A percentile compares a stretch with the other conserved stretches of the same genome.
Conservation (phyloP, 1,140 invertebrate species). For the Forficula auricularia region DNA sequence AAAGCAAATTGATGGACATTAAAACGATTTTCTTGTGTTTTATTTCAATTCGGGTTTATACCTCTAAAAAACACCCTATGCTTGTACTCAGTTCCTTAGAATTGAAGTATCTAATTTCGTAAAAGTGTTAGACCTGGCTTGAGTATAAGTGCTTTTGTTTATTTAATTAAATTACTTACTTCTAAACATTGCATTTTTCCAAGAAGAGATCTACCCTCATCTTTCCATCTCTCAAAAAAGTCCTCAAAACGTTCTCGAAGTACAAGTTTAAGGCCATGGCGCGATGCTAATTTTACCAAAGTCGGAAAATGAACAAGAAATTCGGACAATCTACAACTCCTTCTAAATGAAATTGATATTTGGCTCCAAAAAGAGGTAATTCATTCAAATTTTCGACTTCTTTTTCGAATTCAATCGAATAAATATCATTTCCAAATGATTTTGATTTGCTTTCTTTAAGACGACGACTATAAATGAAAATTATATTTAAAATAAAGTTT, state of each 20-base stretch:
- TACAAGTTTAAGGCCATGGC: constrained; percentile 63
- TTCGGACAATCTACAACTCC: constrained; percentile 94
- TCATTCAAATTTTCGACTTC: constrained; percentile 37
- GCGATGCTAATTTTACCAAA: constrained; percentile 63
- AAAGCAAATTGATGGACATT: no score
- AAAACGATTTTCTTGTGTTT: no score
- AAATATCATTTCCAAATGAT: constrained; percentile 76
- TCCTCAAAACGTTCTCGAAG: constrained; percentile 58
- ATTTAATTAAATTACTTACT: constrained; percentile 15
- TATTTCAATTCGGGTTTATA: background rate
- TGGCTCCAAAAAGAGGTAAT: constrained; percentile 81
- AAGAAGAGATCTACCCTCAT: constrained; percentile 42
- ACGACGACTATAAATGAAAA: constrained; percentile 28
- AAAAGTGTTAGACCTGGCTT: background rate
- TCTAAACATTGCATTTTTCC: constrained; percentile 55
- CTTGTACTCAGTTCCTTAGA: background rate
- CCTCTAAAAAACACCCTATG: background rate
- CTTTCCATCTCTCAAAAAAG: constrained; percentile 51
- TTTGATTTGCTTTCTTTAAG: constrained; percentile 38
- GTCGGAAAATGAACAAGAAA: constrained; percentile 89
- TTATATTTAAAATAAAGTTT: constrained; percentile 4
- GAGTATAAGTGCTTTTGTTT: background rate
- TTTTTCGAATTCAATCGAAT: constrained; percentile 59
- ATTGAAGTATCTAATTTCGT: background rate
- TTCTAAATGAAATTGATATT: constrained; percentile 90